Evolutionary conservation across 2,797 vertebrate genomes (phyloP).

Genomic region (Alca torda): DNA sequence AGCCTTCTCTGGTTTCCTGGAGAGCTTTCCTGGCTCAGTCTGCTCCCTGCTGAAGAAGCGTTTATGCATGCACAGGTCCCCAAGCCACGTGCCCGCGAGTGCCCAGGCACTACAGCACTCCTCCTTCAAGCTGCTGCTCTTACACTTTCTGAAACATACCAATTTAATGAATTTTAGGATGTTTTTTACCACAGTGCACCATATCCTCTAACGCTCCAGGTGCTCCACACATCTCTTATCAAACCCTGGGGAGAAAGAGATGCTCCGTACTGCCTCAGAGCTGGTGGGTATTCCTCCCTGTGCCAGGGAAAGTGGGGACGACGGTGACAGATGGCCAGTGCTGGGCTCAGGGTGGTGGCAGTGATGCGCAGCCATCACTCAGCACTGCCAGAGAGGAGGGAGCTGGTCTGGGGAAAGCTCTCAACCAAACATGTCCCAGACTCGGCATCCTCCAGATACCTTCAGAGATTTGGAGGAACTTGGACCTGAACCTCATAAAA

Average conservation of each 20-base stretch:
- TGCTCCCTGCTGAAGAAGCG: not conserved
- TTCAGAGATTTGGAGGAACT: not conserved
- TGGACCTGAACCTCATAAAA: not conserved
- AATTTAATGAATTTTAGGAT: not conserved
- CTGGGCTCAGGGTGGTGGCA: not conserved
- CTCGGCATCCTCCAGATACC: not conserved
- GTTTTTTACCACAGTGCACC: not conserved
- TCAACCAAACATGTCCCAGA: rapidly evolving
- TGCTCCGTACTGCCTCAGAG: not conserved
- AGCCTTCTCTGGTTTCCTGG: not conserved
- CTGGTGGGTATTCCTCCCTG: not conserved
- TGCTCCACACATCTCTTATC: rapidly evolving
- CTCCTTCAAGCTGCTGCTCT: not conserved
- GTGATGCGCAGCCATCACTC: not conserved
- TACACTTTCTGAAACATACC: not conserved
- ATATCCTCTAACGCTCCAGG: not conserved
- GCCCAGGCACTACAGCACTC: not conserved
- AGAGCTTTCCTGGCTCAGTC: not conserved
- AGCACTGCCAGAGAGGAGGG: not conserved
- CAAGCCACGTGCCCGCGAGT: rapidly evolving
- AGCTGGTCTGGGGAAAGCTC: not conserved
- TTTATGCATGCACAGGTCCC: not conserved
- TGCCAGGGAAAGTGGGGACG: rapidly evolving
- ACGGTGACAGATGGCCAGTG: rapidly evolving
- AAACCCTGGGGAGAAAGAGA: not conserved